Conservation (phyloP, 2,888 invertebrate species). For the Bellardia pandia region DNA sequence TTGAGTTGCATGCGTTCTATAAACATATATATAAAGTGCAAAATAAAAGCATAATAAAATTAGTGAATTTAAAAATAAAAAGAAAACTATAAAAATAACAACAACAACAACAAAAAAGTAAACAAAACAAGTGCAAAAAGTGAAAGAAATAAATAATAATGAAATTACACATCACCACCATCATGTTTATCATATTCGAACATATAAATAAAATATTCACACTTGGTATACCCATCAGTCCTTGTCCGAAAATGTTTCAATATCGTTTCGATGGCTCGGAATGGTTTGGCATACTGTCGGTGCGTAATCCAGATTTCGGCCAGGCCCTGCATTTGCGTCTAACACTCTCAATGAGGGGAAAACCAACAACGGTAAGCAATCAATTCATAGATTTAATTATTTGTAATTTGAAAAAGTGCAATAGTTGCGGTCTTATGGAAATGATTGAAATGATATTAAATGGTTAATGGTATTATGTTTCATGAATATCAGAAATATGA, state of each 20-base stretch:
- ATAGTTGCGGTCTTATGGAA: too few relatives aligned
- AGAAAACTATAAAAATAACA: conserved; percentile 14
- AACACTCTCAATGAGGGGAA: conserved; percentile 81
- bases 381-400: not conserved
- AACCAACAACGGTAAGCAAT: conserved; percentile 80
- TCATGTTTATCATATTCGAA: conserved; percentile 75
- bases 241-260: conserved; percentile 83
- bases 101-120: not conserved
- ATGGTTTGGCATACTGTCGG: conserved; percentile 84
- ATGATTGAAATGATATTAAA: too few relatives aligned
- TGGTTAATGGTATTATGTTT: too few relatives aligned
- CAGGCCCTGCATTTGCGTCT: conserved; percentile 80
- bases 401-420: conserved; percentile 4
- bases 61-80: conserved; percentile 8
- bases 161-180: conserved; percentile 71
- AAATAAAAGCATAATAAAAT: conserved; percentile 20
- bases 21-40: not conserved
- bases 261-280: conserved; percentile 84
- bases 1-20: conserved; percentile 67
- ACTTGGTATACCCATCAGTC: conserved; percentile 81
- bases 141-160: conserved; percentile 1
- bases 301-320: conserved; percentile 80
- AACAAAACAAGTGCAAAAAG: conserved; percentile 39
- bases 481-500: too few relatives aligned
- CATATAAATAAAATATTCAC: conserved; percentile 76